A percentile compares a stretch with the other conserved stretches of the same genome.
These are phyloP conservation scores for Burhinus bistriatus DNA, from an alignment of 2,113 vertebrate species.

Conservation along the genomic window DNA sequence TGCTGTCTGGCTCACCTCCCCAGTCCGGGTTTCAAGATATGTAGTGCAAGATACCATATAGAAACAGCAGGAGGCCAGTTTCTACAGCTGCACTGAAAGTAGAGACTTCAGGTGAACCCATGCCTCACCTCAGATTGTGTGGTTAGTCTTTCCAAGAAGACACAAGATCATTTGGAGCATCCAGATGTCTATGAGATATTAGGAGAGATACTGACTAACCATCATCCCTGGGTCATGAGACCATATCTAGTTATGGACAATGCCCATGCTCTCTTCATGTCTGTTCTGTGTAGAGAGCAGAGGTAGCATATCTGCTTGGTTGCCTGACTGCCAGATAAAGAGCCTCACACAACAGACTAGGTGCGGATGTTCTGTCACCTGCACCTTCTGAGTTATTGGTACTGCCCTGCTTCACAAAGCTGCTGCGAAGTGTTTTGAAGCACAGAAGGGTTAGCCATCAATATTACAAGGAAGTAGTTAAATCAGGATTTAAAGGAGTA, in stretches of 20 bases:
- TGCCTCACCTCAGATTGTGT: not conserved
- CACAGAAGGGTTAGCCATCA: not conserved
- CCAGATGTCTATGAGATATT: not conserved
- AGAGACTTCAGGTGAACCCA: not conserved
- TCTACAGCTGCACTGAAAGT: not conserved
- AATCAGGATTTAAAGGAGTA: not conserved
- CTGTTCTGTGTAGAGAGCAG: not conserved
- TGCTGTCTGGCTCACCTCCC: not conserved
- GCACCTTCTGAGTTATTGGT: not conserved
- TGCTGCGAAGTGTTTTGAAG: not conserved
- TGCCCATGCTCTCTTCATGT: accelerated
- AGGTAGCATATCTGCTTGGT: accelerated
- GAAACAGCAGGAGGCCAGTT: not conserved
- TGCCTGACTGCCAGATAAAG: not conserved
- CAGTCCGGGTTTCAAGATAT: not conserved
- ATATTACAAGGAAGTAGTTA: not conserved
- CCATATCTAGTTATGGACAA: not conserved
- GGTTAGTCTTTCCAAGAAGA: not conserved
- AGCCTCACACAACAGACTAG: not conserved
- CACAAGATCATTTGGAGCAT: not conserved
- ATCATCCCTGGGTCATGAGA: accelerated
- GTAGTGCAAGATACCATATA: not conserved
- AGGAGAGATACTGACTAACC: not conserved
- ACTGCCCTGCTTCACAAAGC: not conserved
- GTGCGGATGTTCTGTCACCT: not conserved